phyloP scores from a whole-genome alignment of 2,113 vertebrate species.

The Rhinopomastus cyanomelas region DNA sequence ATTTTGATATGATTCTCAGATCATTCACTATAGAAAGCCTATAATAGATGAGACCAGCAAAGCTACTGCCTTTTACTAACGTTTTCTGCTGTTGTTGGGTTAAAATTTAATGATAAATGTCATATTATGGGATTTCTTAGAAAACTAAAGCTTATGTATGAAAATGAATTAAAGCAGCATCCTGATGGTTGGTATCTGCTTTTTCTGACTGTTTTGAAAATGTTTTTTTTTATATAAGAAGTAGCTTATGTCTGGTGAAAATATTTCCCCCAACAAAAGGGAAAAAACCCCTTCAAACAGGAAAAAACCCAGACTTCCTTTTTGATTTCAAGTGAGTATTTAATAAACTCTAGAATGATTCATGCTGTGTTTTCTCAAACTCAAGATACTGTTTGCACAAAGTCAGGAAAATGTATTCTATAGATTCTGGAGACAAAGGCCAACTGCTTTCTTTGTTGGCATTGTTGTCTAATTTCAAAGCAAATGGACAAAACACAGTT shows the following conservation, averaged over 20 bases:
- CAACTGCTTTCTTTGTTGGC: neutral
- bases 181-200: neutral
- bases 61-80: neutral
- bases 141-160: neutral
- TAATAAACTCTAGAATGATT: neutral
- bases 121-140: neutral
- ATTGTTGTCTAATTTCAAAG: neutral
- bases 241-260: neutral
- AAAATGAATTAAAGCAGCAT: neutral
- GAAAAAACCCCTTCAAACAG: no score
- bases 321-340: neutral
- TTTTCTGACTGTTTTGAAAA: neutral
- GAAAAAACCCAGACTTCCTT: neutral
- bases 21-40: neutral
- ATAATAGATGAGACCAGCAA: neutral
- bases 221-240: neutral
- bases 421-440: neutral
- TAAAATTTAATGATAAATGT: neutral
- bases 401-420: neutral
- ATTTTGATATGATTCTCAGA: neutral
- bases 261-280: accelerated
- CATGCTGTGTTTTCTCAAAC: neutral
- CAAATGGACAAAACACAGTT: neutral
- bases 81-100: neutral
- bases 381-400: neutral